Base-by-base conservation (phyloP, 2,797 vertebrate species). In the Lophius americanus region DNA sequence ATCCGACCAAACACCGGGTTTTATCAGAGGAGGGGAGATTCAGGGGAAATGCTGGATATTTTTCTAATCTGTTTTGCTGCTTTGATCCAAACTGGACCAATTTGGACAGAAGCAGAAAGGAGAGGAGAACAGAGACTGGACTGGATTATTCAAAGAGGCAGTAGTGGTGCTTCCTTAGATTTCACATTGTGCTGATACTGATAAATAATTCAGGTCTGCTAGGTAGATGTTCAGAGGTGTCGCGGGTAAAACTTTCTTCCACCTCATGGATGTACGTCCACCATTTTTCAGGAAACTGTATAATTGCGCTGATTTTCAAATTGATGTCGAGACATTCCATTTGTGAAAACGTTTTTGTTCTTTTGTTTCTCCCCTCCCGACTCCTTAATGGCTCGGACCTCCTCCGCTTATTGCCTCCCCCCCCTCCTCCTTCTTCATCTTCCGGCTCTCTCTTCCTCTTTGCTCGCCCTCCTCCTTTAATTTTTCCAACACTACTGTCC, bases 11-110 rank as follows among this genome's bases (percentile, higher is more conserved):
- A 79, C 74, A n/a, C 8, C 71, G 63, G 70, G 77, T 76, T 75
- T 73, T 73, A 83, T 79, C 69, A 77, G 62, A 79, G 60, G 44
- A 53, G 50, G 56, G 57, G 64, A 64, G 51, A 61, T 33, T 36
- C 60, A 70, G 72, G 72, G 52, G 61, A 81, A 70, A 67, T 23
- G 76, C 67, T 78, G 8, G 44, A 58, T 70, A 83, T 75, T 74
- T 69, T 75, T 64, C 78, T 55, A 54, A 60, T 76, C 72, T 73
- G 60, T 62, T 68, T 39, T 9, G 57, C 23, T 2, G 13, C 79
- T 81, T 84, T 83, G 70, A 83, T 84, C 56, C 47, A 13, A 76
- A 79, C 61, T 2, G 49, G 60, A 79, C 68, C 7, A 54, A 66
- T 73, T 79, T 65, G 58, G 62, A 68, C 67, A 52, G 66, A 75